phyloP scores from a whole-genome alignment of 2,113 vertebrate genomes.

The Choloepus hoffmanni region DNA sequence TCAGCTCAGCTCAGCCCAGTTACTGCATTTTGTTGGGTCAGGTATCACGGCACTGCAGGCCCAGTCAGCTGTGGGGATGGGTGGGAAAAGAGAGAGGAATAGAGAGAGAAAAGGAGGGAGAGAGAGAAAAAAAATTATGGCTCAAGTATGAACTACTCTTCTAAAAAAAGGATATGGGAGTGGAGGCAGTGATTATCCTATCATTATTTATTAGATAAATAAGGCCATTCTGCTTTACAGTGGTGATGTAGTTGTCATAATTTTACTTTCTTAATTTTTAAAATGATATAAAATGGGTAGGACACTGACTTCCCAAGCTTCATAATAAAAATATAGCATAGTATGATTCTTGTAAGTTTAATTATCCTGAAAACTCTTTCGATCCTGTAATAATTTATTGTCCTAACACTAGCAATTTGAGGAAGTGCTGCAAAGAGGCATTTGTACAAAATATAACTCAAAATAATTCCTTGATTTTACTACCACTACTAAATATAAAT shows the following conservation, averaged over 20 bases:
- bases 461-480: conserved; percentile 29
- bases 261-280: conserved; percentile 36
- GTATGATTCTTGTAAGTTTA: conserved; percentile 27
- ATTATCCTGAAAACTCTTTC: conserved; percentile 46
- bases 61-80: neutral
- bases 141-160: neutral
- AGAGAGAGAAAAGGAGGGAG: neutral
- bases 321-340: conserved; percentile 21
- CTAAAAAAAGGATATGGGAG: neutral
- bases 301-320: neutral
- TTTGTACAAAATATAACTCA: conserved; percentile 25
- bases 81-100: neutral
- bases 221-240: conserved; percentile 9
- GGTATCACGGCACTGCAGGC: neutral
- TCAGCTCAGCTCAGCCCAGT: neutral
- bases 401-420: conserved; percentile 29
- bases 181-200: neutral
- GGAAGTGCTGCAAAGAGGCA: neutral
- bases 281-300: conserved; percentile 11
- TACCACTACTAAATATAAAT: conserved; percentile 18
- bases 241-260: neutral
- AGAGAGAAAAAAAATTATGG: neutral
- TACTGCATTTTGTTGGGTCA: neutral
- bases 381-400: neutral
- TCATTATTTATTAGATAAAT: neutral